Evolutionary conservation across 2,113 vertebrate species (phyloP), one percentile per base, ranked within the genome.

Genomic region (Lycaon pictus): DNA sequence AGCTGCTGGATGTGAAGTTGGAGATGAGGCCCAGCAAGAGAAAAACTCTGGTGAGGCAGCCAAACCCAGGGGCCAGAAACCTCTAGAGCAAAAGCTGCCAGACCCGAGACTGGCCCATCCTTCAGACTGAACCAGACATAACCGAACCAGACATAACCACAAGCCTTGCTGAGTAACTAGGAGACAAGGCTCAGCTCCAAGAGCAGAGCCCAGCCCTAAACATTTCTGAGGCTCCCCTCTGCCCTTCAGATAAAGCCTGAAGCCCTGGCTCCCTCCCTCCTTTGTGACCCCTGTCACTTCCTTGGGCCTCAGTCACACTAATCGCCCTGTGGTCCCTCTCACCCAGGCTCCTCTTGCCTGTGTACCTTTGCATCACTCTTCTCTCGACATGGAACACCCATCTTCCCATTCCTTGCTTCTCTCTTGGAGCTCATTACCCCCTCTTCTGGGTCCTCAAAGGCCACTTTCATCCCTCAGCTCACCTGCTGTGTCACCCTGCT

Each of bases 11-110:
- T 48, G n/a, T 12, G 77, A 92, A 79, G 19, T 8, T 88, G n/a
- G 71, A 35, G 56, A 92, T 6, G 17, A 3, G 65, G 63, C 48
- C 79, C 74, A 95, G 80, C 20, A 55, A 86, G 56, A 69, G 63
- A 94, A 37, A 89, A 89, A 96, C 81, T 87, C 65, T 91, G 92
- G 56, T 60, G 80, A 67, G 43, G n/a, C 85, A 95, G 60, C 79
- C 79, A 96, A 94, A 95, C 25, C 37, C 51, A 65, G 43, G n/a
- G 84, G 62, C 93, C 83, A 95, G 87, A 93, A 96, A 87, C 51
- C 53, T 55, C 29, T 32, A 53, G 25, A 79, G 74, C 72, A 74
- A 90, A 87, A 95, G 86, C 71, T 90, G 74, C 88, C 94, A 94
- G 82, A 74, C 72, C 92, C 84, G 74, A 88, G 83, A 51, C 56